These are phyloP conservation scores for Platygyra sinensis DNA, from an alignment of 64 coral and sea anemone species.

Conservation along the genomic window DNA sequence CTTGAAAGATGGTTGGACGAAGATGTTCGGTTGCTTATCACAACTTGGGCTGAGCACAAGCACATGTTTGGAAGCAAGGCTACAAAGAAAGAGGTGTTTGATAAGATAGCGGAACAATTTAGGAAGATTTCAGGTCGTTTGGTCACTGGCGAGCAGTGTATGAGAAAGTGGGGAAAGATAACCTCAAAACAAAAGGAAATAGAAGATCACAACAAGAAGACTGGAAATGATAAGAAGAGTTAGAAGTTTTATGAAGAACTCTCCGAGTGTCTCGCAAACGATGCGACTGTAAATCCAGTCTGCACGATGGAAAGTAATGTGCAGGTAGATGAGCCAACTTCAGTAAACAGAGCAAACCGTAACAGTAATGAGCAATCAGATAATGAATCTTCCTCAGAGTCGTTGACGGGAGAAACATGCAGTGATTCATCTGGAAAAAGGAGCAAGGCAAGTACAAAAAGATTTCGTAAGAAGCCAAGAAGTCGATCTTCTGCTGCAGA, in stretches of 20 bases:
- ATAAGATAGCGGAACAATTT: too few species aligned
- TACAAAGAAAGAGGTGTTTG: too few species aligned
- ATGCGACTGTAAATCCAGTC: slow-evolving; percentile 8
- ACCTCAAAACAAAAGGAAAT: slow-evolving; percentile 28
- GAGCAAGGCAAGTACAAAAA: not conserved
- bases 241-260: slow-evolving; percentile 51
- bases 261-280: slow-evolving; percentile 17
- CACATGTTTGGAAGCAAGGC: too few species aligned
- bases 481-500: slow-evolving; percentile 27
- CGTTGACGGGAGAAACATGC: not conserved
- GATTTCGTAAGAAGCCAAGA: slow-evolving; percentile 31
- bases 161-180: slow-evolving; percentile 14
- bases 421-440: slow-evolving; percentile 38
- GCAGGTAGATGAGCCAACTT: not conserved
- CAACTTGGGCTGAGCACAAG: too few species aligned
- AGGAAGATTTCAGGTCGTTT: too few species aligned
- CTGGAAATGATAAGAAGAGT: slow-evolving; percentile 33
- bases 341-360: not conserved
- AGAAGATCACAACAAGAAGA: slow-evolving; percentile 41
- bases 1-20: too few species aligned
- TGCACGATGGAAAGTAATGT: slow-evolving; percentile 34
- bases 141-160: slow-evolving; percentile 40
- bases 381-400: slow-evolving; percentile 27
- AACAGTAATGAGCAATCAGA: not conserved
- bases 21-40: too few species aligned